phyloP scores from a whole-genome alignment of 2,888 invertebrate species.

The Drosophila putrida region DNA sequence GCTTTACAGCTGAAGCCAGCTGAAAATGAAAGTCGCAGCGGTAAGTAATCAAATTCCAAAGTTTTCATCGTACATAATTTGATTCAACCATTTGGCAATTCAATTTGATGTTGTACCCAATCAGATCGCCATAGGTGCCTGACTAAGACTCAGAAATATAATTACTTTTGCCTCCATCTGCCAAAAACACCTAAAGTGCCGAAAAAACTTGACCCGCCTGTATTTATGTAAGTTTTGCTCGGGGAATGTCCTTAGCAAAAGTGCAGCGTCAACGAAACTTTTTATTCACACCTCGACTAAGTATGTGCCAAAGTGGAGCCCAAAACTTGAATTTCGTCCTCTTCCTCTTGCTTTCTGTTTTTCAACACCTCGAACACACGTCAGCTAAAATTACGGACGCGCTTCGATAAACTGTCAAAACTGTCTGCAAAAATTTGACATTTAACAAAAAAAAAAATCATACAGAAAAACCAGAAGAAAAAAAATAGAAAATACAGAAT shows the following conservation, averaged over 20 bases:
- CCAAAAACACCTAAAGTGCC: slow-evolving; percentile 41
- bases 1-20: slow-evolving; percentile 99
- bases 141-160: slow-evolving; percentile 62
- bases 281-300: slow-evolving; percentile 57
- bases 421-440: slow-evolving; percentile 80
- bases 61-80: slow-evolving; percentile 35
- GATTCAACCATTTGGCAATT: slow-evolving; percentile 61
- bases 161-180: slow-evolving; percentile 53
- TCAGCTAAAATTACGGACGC: slow-evolving; percentile 77
- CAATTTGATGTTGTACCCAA: slow-evolving; percentile 64
- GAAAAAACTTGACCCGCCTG: slow-evolving; percentile 71
- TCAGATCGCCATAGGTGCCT: slow-evolving; percentile 63
- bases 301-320: slow-evolving; percentile 38
- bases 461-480: slow-evolving; percentile 30
- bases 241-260: slow-evolving; percentile 52
- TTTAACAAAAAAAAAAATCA: slow-evolving; percentile 43
- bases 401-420: slow-evolving; percentile 81
- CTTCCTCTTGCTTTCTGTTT: not conserved
- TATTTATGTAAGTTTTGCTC: slow-evolving; percentile 49
- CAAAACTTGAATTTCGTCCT: slow-evolving; percentile 27
- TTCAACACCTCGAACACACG: slow-evolving; percentile 76
- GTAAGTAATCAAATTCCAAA: slow-evolving; percentile 87
- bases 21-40: slow-evolving; percentile 99
- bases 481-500: slow-evolving; percentile 35
- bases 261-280: slow-evolving; percentile 67